These are phyloP conservation scores for Clupea harengus DNA, from an alignment of 2,113 vertebrate species.

Conservation along the genomic window DNA sequence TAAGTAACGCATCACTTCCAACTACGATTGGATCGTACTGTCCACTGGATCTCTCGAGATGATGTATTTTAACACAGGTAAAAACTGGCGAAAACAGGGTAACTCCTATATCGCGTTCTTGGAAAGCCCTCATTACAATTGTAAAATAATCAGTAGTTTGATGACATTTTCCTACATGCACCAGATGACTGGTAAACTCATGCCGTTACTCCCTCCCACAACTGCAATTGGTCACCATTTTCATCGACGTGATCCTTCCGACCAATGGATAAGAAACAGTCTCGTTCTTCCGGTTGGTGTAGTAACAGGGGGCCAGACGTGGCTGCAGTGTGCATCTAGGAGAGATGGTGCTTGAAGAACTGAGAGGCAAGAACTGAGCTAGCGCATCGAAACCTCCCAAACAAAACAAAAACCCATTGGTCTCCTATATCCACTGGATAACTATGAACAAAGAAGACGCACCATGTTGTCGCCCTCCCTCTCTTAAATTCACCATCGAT, in stretches of 20 bases:
- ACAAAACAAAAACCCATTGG: neutral
- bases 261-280: slow-evolving; percentile 65
- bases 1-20: too few species aligned
- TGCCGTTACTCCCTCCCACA: slow-evolving; percentile 40
- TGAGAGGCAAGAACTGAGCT: slow-evolving; percentile 38
- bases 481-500: slow-evolving; percentile 79
- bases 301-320: slow-evolving; percentile 49
- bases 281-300: slow-evolving; percentile 60
- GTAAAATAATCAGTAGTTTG: neutral
- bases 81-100: neutral
- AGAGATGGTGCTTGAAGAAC: slow-evolving; percentile 67
- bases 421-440: slow-evolving; percentile 50
- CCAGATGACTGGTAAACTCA: slow-evolving; percentile 36
- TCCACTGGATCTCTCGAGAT: too few species aligned
- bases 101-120: neutral
- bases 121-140: neutral
- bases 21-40: too few species aligned
- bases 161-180: slow-evolving; percentile 11
- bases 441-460: slow-evolving; percentile 77
- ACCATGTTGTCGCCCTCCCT: slow-evolving; percentile 68
- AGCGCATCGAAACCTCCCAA: neutral
- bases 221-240: slow-evolving; percentile 58
- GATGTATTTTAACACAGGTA: neutral
- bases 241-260: slow-evolving; percentile 31
- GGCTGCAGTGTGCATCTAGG: slow-evolving; percentile 55